Evolutionary conservation across 2,888 invertebrate genomes (phyloP), one percentile per base, ranked within the genome.

Genomic region (Spodoptera littoralis): DNA sequence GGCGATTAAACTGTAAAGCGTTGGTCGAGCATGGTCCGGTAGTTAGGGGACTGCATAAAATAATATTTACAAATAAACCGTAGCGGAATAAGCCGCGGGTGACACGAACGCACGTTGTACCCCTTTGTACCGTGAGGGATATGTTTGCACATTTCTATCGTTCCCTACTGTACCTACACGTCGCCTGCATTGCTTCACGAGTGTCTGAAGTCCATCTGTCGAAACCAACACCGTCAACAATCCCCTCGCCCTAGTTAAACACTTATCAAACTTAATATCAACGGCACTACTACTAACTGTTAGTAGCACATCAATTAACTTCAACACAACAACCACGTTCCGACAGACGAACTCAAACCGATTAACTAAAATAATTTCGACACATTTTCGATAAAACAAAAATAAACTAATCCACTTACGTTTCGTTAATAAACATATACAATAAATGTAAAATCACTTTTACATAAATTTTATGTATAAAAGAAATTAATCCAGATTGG

Each of bases 51-150:
- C 77, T 75, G 81, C 67, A 70, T 66, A 77, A 80, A 82, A 80
- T 82, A 81, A 90, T 92, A 92, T 92, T 88, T 91, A 92, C 91
- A 92, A 85, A 87, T 80, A 75, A 68, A 79, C 73, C 77, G 84
- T 86, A 88, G 89, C 86, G 84, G 83, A 82, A 84, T 84, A 85
- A 88, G 88, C 90, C 86, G 87, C 85, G 84, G 88, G 84, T 85
- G 90, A 89, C 88, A 88, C 88, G 89, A 89, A 86, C 86, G 87
- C 84, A 83, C 80, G 76, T 77, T 61, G 56, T 74, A 84, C 85
- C 91, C 88, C 85, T 88, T 91, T 91, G 92, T 92, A 92, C 91
- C 88, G 73, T 78, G 82, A 87, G 89, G 90, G 92, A 91, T 90
- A 90, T 91, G 90, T 89, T 84, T 87, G 61, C 71, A 69, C 24